Conservation (phyloP, 1,140 invertebrate species). For the Mamestra configurata region DNA sequence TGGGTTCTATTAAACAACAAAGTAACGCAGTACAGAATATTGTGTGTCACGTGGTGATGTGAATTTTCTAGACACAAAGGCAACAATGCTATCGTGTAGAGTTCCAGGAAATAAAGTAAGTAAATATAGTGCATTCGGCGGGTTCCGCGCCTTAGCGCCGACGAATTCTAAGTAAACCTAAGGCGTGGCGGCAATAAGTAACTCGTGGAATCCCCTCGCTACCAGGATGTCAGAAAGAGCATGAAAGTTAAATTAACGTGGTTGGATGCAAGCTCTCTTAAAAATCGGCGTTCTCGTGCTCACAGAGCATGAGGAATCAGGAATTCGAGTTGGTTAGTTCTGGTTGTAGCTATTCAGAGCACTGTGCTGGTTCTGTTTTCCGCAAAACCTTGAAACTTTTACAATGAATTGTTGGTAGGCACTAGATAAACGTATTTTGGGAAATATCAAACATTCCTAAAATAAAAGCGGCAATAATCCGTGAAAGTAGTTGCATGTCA, state of each 20-base stretch:
- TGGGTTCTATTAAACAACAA: constrained; percentile 11
- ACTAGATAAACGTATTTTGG: background rate
- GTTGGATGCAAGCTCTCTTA: background rate
- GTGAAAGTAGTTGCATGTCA: background rate
- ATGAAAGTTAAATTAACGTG: constrained; percentile 17
- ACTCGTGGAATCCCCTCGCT: background rate
- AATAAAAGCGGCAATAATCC: constrained; percentile 23
- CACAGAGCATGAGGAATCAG: background rate
- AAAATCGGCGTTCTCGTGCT: background rate
- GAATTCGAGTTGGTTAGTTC: background rate
- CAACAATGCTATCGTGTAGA: background rate
- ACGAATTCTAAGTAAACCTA: background rate
- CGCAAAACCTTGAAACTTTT: background rate
- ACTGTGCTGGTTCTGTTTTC: too few species aligned
- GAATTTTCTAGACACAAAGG: background rate
- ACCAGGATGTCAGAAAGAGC: background rate
- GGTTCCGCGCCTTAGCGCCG: background rate
- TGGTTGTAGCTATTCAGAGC: too few species aligned
- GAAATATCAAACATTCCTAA: background rate
- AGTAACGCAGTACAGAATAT: background rate
- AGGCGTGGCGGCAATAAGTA: constrained; percentile 13
- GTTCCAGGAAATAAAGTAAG: background rate
- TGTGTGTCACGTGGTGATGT: constrained; percentile 1
- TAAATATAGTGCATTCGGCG: background rate
- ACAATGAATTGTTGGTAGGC: background rate